Evolutionary conservation across 2,113 vertebrate species (phyloP).

Genomic region (Oncorhynchus keta): DNA sequence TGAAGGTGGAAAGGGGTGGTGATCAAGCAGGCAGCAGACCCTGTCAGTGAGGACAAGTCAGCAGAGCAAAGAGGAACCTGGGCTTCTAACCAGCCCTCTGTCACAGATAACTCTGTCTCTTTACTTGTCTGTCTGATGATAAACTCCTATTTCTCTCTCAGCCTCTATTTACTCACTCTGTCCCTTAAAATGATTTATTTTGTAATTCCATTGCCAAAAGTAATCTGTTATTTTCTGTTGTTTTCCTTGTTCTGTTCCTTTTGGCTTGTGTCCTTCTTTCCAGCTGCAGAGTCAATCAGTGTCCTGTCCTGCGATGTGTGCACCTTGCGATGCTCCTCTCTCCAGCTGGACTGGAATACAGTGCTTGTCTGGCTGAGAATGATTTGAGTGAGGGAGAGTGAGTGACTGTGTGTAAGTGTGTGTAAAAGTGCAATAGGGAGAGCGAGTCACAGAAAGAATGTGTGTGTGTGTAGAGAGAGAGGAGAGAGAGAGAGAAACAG

Average conservation of each 20-base stretch:
- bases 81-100: conserved; percentile 33
- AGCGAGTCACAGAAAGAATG: neutral
- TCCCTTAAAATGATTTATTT: conserved; percentile 25
- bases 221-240: conserved; percentile 32
- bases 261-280: conserved; percentile 43
- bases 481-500: too few relatives aligned
- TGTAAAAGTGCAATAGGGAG: conserved; percentile 33
- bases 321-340: conserved; percentile 66
- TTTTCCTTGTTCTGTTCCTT: conserved; percentile 41
- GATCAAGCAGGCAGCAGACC: conserved; percentile 42
- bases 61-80: conserved; percentile 9
- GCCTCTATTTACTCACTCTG: conserved; percentile 1
- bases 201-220: conserved; percentile 53
- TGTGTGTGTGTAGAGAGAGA: too few relatives aligned
- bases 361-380: conserved; percentile 67
- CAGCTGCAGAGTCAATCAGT: conserved; percentile 36
- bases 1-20: conserved; percentile 35
- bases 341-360: conserved; percentile 63
- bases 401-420: conserved; percentile 47
- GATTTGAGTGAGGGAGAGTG: conserved; percentile 65
- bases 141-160: conserved; percentile 26
- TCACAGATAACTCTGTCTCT: conserved; percentile 27
- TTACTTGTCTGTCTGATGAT: conserved; percentile 20
- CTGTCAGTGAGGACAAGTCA: conserved; percentile 36
- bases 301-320: conserved; percentile 51